Base-by-base conservation (phyloP, 2,113 vertebrate species). In the Cichladusa arquata region DNA sequence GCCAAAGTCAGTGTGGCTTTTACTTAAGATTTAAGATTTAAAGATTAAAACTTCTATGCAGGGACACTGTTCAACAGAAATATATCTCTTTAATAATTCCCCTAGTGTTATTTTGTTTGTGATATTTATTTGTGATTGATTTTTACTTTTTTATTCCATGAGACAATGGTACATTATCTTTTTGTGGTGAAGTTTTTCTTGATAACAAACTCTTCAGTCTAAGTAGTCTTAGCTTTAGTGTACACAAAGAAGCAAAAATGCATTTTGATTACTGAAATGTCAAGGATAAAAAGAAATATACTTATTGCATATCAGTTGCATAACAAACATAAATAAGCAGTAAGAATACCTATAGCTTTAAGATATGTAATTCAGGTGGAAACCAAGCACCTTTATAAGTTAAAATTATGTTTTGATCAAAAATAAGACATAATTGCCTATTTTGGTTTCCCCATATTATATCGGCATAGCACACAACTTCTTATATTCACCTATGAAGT, bases 391-490 rank as follows among this genome's bases (percentile, higher is more conserved):
- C 11, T 74, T 66, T 57, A 16, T 62, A 64, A 48, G 7, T 69
- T 78, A 74, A 77, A 87, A 51, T 40, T 40, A 40, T 29, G 5
- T 84, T 81, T 90, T 84, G 8, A 50, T 78, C 51, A 74, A 58
- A 19, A 87, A 36, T 44, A 62, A 78, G 51, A 45, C 2, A 2
- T n/a, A 77, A 78, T 28, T 83, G 29, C 22, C 11, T 40, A 9
- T 40, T 77, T 86, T 56, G 42, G 7, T 77, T 93, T 70, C 15
- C 22, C 6, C 3, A 0, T 40, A 14, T 76, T 91, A 6, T 28
- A 34, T 22, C 57, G 24, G 9, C 0, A 0, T 24, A 67, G 7
- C 20, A 34, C 15, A 56, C 19, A 12, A 9, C 13, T 24, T 79
- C 58, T 65, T 45, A 29, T 65, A 45, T 61, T 81, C 8, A 54